Evolutionary conservation across 2,888 invertebrate genomes (phyloP).

Genomic region (Criorhina ranunculi): DNA sequence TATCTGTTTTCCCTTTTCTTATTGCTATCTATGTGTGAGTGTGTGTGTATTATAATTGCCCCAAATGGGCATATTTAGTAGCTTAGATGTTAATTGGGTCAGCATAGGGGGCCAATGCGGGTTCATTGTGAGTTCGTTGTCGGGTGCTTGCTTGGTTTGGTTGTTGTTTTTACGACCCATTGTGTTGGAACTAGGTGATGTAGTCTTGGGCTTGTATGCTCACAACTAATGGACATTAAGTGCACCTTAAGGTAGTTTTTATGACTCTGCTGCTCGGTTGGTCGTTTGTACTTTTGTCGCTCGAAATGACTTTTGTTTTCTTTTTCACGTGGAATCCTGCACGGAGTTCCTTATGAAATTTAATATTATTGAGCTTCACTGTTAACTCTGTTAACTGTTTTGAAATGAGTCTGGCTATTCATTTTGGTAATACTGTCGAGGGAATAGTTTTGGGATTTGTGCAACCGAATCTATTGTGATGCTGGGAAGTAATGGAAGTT

Average conservation of each 20-base stretch:
- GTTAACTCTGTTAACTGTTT: neutral
- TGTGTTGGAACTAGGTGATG: constrained; percentile 42
- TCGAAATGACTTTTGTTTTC: constrained; percentile 20
- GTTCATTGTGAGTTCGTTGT: constrained; percentile 58
- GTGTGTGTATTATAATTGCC: constrained; percentile 43
- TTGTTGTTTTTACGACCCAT: constrained; percentile 67
- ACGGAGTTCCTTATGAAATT: constrained; percentile 24
- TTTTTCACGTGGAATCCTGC: constrained; percentile 13
- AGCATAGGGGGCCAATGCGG: constrained; percentile 63
- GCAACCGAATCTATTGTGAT: neutral
- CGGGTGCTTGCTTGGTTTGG: constrained; percentile 12
- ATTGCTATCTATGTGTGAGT: constrained; percentile 3
- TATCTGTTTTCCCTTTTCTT: constrained; percentile 30
- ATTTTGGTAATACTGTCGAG: neutral
- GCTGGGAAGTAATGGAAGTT: neutral
- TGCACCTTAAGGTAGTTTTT: constrained; percentile 48
- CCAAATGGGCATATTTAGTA: constrained; percentile 72
- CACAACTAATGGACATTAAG: constrained; percentile 46
- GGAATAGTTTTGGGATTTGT: neutral
- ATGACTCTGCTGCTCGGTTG: constrained; percentile 27
- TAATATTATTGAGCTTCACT: constrained; percentile 2
- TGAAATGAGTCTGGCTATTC: neutral
- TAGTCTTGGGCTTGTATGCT: constrained; percentile 38
- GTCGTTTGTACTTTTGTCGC: constrained; percentile 16
- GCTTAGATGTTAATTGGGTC: constrained; percentile 72